Conservation (phyloP, 2,113 vertebrate genomes). For the Nyctereutes procyonoides region DNA sequence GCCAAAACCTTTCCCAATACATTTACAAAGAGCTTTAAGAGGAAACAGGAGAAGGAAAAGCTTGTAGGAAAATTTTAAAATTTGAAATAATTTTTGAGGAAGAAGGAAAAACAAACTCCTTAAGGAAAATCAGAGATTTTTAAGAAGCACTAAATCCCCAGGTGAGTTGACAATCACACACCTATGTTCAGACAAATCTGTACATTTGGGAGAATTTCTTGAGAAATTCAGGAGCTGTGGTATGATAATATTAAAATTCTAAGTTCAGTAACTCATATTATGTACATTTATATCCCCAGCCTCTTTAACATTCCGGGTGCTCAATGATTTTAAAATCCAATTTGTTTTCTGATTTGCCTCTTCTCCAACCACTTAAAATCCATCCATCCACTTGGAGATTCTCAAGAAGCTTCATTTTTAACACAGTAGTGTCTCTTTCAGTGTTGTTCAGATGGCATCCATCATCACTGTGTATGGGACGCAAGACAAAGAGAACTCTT, state of each 20-base stretch:
- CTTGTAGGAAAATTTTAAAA: neutral
- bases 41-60: constrained; percentile 40
- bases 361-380: neutral
- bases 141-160: neutral
- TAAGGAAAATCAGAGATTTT: neutral
- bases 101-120: neutral
- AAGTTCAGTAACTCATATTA: neutral
- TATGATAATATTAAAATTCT: neutral
- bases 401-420: neutral
- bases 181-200: neutral
- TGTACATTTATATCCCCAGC: neutral
- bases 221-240: neutral
- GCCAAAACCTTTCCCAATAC: neutral
- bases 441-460: neutral
- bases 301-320: neutral
- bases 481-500: neutral
- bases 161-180: neutral
- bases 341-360: neutral
- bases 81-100: neutral
- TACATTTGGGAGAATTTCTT: neutral
- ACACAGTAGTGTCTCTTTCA: neutral
- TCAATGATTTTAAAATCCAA: neutral
- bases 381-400: neutral
- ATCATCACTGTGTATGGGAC: neutral
- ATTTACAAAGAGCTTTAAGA: constrained; percentile 23